Evolutionary conservation across 1,140 invertebrate genomes (phyloP).

Genomic region (Periplaneta americana): DNA sequence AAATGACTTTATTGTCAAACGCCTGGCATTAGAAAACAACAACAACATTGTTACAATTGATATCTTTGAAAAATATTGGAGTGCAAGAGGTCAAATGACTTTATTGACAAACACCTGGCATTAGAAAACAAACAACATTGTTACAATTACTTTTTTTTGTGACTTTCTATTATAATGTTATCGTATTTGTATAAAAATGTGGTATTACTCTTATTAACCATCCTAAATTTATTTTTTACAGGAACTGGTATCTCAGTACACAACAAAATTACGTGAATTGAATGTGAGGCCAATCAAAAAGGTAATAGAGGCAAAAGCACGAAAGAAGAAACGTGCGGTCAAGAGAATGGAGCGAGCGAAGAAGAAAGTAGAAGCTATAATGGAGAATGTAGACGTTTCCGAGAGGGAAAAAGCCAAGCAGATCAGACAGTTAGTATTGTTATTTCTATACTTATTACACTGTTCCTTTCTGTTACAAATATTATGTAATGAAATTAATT

Average conservation of each 20-base stretch:
- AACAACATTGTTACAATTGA: no score
- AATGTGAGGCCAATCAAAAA: slow-evolving; percentile 96
- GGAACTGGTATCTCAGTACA: slow-evolving; percentile 66
- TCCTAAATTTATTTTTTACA: slow-evolving; percentile 25
- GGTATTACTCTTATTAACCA: no score
- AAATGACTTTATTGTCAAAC: no score
- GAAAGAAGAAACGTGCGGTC: slow-evolving; percentile 88
- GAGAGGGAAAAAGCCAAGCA: slow-evolving; percentile 90
- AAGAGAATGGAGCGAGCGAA: slow-evolving; percentile 88
- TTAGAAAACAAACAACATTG: no score
- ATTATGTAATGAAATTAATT: no score
- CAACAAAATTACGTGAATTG: slow-evolving; percentile 74
- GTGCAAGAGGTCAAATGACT: no score
- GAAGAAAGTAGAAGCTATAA: slow-evolving; percentile 88
- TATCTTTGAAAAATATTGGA: no score
- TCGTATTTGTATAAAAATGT: not conserved
- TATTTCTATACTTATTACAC: slow-evolving; percentile 15
- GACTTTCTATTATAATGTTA: not conserved
- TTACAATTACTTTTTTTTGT: not conserved
- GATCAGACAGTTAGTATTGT: slow-evolving; percentile 69
- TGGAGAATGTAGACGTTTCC: slow-evolving; percentile 84
- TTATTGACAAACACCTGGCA: no score
- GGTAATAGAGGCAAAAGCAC: slow-evolving; percentile 94
- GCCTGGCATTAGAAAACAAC: no score
- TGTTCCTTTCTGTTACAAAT: not conserved